A percentile compares a stretch with the other conserved stretches of the same genome.
Conservation (phyloP, 2,888 invertebrate genomes). For the Ennomos erosarius region DNA sequence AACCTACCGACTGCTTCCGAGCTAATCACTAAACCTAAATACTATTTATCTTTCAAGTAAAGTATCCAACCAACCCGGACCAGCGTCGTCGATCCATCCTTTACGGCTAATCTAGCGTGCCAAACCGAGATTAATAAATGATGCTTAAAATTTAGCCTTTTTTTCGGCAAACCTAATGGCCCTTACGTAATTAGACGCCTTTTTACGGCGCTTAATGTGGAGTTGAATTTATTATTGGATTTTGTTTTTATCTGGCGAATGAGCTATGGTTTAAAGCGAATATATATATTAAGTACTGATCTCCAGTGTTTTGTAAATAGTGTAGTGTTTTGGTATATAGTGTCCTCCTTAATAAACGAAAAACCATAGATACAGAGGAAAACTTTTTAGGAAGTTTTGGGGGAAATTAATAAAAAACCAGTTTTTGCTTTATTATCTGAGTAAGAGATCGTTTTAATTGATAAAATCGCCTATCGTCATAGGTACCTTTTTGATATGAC, state of each 20-base stretch:
- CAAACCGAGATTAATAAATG: slow-evolving; percentile 78
- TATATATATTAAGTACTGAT: background rate
- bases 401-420: too few species aligned
- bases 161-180: slow-evolving; percentile 81
- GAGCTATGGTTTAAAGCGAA: slow-evolving; percentile 52
- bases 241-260: slow-evolving; percentile 62
- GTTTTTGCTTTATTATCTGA: too few species aligned
- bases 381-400: too few species aligned
- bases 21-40: slow-evolving; percentile 35
- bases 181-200: slow-evolving; percentile 71
- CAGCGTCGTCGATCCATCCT: slow-evolving; percentile 57
- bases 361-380: too few species aligned
- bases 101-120: slow-evolving; percentile 74
- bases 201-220: slow-evolving; percentile 61
- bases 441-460: too few species aligned
- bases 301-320: too few species aligned
- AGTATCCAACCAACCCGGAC: slow-evolving; percentile 42
- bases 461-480: too few species aligned
- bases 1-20: slow-evolving; percentile 29
- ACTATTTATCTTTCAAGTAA: slow-evolving; percentile 49
- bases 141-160: slow-evolving; percentile 81
- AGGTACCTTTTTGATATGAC: too few species aligned
- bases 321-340: too few species aligned
- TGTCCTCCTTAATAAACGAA: too few species aligned
- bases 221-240: slow-evolving; percentile 69